Base-by-base conservation (phyloP, 2,797 vertebrate species). In the Rhinogobio ventralis region DNA sequence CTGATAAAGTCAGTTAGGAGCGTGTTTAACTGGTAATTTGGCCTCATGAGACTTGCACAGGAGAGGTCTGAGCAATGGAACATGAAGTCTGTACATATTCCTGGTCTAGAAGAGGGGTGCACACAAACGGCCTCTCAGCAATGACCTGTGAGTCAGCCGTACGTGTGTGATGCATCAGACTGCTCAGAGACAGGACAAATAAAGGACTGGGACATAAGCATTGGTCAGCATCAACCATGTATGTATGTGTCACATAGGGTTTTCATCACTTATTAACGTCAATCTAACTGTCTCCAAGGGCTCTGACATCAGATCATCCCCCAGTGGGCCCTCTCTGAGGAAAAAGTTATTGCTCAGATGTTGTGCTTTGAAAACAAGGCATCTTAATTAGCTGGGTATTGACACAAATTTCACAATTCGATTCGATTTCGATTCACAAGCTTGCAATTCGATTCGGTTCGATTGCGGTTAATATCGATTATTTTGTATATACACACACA, bases 221-320 rank as follows among this genome's bases (percentile, higher is more conserved):
- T 36, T 78, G 64, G 75, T 84, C 75, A 69, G n/a, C 74, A 72
- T 78, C 51, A 77, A 25, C 39, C 78, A 53, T 17, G 46, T n/a
- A 14, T 62, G 33, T 64, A 25, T 67, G 46, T 42, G 73, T 84
- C 51, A 77, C 73, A 79, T 0, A 36, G 55, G 67, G 66, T 36
- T 67, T 60, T 84, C 83, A 84, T 72, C 45, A 62, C 75, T 72
- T 57, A 84, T 84, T 71, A 79, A 62, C 66, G 7, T 78, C 75
- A 79, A 69, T 84, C 75, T 69, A n/a, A 7, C 25, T 60, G 49
- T 71, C 46, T 83, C 49, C 39, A 69, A 45, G 46, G 13, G 25
- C 49, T 20, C 28, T 76, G 64, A 68, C 66, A 72, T 72, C 53
- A 62, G 20, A 64, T 71, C 67, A 71, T 53, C 39, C 30, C 15